Base-by-base conservation (phyloP, 2,888 invertebrate species). In the Amiota minor region DNA sequence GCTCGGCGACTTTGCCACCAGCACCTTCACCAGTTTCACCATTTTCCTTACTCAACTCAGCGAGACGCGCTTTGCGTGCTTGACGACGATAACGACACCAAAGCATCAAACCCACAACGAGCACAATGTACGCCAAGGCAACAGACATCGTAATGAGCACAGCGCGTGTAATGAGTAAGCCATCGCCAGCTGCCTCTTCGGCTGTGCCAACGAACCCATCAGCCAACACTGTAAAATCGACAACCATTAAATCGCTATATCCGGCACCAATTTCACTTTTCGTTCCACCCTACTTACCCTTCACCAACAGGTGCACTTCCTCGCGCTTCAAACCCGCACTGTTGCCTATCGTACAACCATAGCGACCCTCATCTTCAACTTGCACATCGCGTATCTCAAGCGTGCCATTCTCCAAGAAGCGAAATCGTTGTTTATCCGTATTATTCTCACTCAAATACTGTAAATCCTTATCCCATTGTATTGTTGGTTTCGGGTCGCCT, bases 281-380 rank as follows among this genome's bases (percentile, higher is more conserved):
- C 59, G 12, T 53, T 14, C 9, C 23, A 9, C 12, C 4, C 9
- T 20, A 59, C 92, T 91, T 91, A 96, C 96, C 92, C 79, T 90
- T 89, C 11, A 98, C 97, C 71, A 94, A 90, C 2, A 98, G 91
- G 67, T 92, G 91, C 20, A 96, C 93, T 88, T 97, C 97, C 77
- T 94, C 93, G 56, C 97, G 91, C 78, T 94, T 95, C 45, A 97
- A 91, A 0, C 98, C 98, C 0, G 97, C 98, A 79, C 95, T 95
- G 88, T 97, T 98, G 72, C 98, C 98, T n/a, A 97, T 98, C 0
- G 96, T 97, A 87, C 98, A 98, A 0, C 96, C 97, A 89, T 98
- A 98, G 76, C 93, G 93, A 70, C 96, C 98, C 77, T 95, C 94
- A 89, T 98, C 97, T 61, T 93, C 92, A 78, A 93, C 91, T 74